Evolutionary conservation across 2,888 invertebrate genomes (phyloP), one percentile per base, ranked within the genome.

Genomic region (Yponomeuta sedellus): DNA sequence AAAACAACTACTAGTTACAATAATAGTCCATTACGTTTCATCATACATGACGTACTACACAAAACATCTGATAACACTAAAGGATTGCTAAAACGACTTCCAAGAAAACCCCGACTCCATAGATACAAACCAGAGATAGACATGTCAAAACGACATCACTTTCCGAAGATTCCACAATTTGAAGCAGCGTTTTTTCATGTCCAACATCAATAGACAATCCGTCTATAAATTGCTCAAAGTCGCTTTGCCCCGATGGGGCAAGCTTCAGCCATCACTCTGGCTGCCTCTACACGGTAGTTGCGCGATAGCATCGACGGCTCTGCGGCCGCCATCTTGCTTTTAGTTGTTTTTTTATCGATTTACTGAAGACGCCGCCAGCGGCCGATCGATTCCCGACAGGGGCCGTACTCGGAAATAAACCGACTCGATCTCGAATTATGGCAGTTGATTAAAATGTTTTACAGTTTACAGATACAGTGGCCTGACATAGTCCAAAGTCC

Each of bases 251-350:
- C 58, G 12, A 59, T 59, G 59, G 59, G 11, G 40, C 19, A 22
- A 40, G 63, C 63, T 61, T 22, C 62, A 62, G 28, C 34, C 62
- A 28, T 39, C 19, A 62, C 39, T 34, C 62, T 39, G 28, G n/a
- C 28, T 62, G 70, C 70, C 71, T 78, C 79, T 80, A 78, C 79
- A 83, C 83, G 77, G 83, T 82, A 83, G 83, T 71, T 68, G 70
- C 64, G 68, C 75, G 83, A 83, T 83, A 79, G 71, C 71, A 81
- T 82, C 80, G 71, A 68, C 70, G 72, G 67, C 44, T 16, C 63
- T 67, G 71, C 44, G 12, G 75, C 73, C 75, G 81, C 79, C 81
- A 74, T 73, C 66, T 75, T 72, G 57, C 67, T 67, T 72, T 77
- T 77, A 67, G 71, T 74, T 73, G 69, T 68, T 71, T 72, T 64